Evolutionary conservation across 1,140 invertebrate species (phyloP).

Genomic region (Argopecten irradians): DNA sequence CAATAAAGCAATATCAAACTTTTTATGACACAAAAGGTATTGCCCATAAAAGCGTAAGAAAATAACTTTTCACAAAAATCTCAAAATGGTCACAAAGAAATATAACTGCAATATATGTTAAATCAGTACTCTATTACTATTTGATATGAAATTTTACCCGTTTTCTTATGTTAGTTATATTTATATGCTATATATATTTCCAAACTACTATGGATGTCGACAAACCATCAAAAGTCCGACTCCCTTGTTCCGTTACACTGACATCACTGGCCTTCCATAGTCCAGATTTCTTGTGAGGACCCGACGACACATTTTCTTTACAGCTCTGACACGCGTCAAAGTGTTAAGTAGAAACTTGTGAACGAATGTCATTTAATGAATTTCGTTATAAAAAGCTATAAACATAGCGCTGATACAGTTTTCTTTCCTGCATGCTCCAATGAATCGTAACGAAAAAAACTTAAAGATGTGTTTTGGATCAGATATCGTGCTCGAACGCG

Average conservation of each 20-base stretch:
- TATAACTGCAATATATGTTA: neutral
- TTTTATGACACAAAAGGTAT: too few species aligned
- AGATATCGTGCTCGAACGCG: slow-evolving; percentile 11
- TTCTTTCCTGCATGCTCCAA: neutral
- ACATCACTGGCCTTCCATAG: neutral
- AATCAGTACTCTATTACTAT: too few species aligned
- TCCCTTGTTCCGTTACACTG: too few species aligned
- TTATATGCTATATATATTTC: too few species aligned
- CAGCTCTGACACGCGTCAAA: slow-evolving; percentile 6
- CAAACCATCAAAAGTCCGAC: too few species aligned
- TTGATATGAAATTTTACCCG: too few species aligned
- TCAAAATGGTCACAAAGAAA: too few species aligned
- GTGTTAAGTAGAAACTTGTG: neutral
- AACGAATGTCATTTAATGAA: slow-evolving; percentile 23
- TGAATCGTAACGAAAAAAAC: neutral
- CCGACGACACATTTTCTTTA: neutral
- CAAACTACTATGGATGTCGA: too few species aligned
- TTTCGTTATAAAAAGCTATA: neutral
- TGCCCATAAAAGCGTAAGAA: too few species aligned
- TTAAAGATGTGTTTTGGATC: slow-evolving; percentile 22
- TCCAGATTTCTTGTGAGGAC: neutral
- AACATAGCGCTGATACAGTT: neutral
- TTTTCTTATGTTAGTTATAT: too few species aligned
- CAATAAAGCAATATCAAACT: too few species aligned
- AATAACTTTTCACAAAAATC: too few species aligned